Evolutionary conservation across 1,140 invertebrate species (phyloP).

Genomic region (Dryas iulia): DNA sequence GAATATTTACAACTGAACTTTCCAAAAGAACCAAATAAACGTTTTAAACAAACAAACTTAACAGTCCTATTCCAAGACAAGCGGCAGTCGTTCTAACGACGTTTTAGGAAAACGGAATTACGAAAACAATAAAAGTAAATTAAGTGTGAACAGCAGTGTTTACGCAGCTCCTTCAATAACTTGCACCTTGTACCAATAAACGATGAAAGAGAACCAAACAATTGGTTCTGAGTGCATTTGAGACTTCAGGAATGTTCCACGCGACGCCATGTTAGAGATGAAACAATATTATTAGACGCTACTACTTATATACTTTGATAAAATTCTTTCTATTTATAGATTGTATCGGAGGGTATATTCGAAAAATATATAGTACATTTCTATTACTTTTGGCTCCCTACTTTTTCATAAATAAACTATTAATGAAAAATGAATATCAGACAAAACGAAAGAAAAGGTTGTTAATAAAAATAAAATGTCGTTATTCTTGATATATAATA

Average conservation of each 20-base stretch:
- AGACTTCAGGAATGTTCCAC: slow-evolving; percentile 10
- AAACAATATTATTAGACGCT: background rate
- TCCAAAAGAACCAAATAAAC: background rate
- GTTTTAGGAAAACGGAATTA: slow-evolving; percentile 17
- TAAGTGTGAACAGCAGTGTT: slow-evolving; percentile 26
- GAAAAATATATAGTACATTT: too few species aligned
- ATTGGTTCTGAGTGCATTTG: slow-evolving; percentile 15
- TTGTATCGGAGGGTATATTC: background rate
- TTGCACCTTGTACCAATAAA: slow-evolving; percentile 17
- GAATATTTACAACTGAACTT: background rate
- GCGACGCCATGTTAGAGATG: background rate
- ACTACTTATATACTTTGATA: background rate
- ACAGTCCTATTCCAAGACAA: background rate
- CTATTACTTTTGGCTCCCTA: too few species aligned
- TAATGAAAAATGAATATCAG: too few species aligned
- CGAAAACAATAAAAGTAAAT: slow-evolving; percentile 35
- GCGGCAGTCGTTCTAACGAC: background rate
- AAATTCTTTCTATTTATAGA: background rate
- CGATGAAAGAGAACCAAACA: slow-evolving; percentile 13
- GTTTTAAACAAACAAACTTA: background rate
- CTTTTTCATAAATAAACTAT: too few species aligned
- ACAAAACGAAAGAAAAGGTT: too few species aligned
- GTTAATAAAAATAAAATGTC: too few species aligned
- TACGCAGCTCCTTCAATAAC: slow-evolving; percentile 21
- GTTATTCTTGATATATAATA: too few species aligned